Conservation (phyloP, 1,140 invertebrate species). For the Aporrectodea caliginosa region DNA sequence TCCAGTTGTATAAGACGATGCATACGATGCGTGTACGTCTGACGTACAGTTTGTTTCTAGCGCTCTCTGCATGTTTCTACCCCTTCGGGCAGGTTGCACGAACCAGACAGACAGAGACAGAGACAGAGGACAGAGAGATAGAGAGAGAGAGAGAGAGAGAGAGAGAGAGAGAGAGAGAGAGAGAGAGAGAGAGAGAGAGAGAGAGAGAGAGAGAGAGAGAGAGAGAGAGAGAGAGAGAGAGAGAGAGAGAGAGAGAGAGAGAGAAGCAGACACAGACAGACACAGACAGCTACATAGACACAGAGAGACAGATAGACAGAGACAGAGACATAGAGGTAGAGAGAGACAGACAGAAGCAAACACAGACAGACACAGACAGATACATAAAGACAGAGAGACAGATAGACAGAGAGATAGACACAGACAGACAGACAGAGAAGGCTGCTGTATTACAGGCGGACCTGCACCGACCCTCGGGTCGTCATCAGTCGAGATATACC, state of each 20-base stretch:
- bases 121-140: conserved; percentile 1
- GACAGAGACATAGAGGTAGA: neutral
- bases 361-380: neutral
- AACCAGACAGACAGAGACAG: neutral
- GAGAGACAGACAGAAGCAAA: neutral
- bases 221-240: neutral
- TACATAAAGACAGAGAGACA: neutral
- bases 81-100: too few relatives aligned
- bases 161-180: neutral
- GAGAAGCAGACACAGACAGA: neutral
- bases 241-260: neutral
- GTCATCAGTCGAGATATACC: too few relatives aligned
- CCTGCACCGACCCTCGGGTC: too few relatives aligned
- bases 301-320: neutral
- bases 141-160: neutral
- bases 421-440: neutral
- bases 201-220: conserved; percentile 12
- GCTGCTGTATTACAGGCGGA: conserved; percentile 16
- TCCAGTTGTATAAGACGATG: too few relatives aligned
- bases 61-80: too few relatives aligned
- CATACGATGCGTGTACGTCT: too few relatives aligned
- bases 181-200: neutral
- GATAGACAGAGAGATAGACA: neutral
- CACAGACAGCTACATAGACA: neutral
- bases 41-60: too few relatives aligned